phyloP scores from a whole-genome alignment of 2,888 invertebrate genomes.

The Rhynchonema sp. region DNA sequence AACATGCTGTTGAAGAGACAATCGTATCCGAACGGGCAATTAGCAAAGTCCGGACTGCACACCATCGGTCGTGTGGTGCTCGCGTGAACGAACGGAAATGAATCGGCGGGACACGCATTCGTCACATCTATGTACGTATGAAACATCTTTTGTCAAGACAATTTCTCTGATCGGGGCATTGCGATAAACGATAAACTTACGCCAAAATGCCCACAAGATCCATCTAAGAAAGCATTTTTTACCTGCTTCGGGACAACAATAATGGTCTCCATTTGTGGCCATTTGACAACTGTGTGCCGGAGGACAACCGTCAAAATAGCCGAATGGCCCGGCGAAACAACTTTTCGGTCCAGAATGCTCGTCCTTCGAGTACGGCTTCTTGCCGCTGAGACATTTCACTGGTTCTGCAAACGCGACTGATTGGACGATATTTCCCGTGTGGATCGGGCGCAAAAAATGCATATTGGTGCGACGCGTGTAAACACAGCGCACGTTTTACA shows the following conservation, averaged over 20 bases:
- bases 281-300: constrained; percentile 5
- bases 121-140: neutral
- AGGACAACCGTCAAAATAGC: constrained; percentile 7
- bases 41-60: neutral
- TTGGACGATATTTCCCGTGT: no score
- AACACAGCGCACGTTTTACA: no score
- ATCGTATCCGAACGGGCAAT: neutral
- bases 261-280: neutral
- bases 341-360: neutral
- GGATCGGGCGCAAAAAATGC: no score
- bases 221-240: no score
- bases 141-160: no score
- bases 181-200: no score
- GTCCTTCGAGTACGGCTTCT: neutral
- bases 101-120: neutral
- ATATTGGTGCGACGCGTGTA: no score
- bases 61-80: neutral
- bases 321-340: constrained; percentile 4
- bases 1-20: neutral
- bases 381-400: neutral
- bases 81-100: neutral
- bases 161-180: no score
- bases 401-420: neutral
- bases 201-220: no score
- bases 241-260: neutral